These are phyloP conservation scores for Oreonectes daqikongensis DNA, from an alignment of 2,797 vertebrate species.

Conservation along the genomic window DNA sequence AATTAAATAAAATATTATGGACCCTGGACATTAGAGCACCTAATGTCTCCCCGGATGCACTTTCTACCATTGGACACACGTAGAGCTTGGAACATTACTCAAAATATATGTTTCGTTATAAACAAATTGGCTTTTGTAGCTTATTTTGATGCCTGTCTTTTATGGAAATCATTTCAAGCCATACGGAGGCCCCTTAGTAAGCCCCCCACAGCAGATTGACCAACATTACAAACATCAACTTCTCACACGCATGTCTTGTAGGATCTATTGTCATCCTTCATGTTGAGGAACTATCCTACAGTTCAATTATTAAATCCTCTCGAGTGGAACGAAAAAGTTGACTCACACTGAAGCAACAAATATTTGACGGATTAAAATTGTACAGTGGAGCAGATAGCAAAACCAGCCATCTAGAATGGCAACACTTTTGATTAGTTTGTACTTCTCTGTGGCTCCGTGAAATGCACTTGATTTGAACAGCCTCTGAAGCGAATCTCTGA, in stretches of 20 bases:
- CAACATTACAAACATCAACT: background rate
- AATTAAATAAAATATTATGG: too few species aligned
- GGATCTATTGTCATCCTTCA: background rate
- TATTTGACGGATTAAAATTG: slow-evolving; percentile 22
- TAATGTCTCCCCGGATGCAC: too few species aligned
- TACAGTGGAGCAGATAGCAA: slow-evolving; percentile 19
- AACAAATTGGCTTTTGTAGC: background rate
- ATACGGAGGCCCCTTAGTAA: background rate
- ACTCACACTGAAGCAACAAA: slow-evolving; percentile 23
- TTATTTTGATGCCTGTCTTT: background rate
- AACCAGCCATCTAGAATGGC: slow-evolving; percentile 38
- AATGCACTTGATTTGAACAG: slow-evolving; percentile 46
- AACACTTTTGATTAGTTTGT: slow-evolving; percentile 41
- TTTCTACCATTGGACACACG: too few species aligned
- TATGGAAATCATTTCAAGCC: background rate
- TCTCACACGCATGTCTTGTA: background rate
- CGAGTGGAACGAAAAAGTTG: slow-evolving; percentile 12
- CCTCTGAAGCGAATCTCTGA: slow-evolving; percentile 58
- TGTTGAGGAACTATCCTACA: background rate
- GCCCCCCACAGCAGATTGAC: background rate
- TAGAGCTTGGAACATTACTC: too few species aligned
- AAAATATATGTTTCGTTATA: too few species aligned
- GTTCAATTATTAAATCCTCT: slow-evolving; percentile 24
- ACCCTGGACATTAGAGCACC: too few species aligned
- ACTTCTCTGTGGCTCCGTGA: slow-evolving; percentile 32